A percentile compares a stretch with the other conserved stretches of the same genome.
phyloP scores from a whole-genome alignment of 1,140 invertebrate species.

The honey bee (Apis mellifera) region DNA sequence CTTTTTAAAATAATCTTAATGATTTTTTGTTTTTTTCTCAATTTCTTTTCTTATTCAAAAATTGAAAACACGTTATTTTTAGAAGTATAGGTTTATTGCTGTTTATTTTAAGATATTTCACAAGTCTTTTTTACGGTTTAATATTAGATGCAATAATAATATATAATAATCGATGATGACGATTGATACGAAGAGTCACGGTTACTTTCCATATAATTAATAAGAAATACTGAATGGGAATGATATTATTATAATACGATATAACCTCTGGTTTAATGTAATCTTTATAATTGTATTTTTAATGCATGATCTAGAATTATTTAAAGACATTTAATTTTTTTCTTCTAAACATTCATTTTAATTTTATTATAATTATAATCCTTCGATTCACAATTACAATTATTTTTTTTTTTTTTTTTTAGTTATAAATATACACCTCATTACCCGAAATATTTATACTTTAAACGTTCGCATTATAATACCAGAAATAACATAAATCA shows the following conservation, averaged over 20 bases:
- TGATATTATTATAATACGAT: not conserved
- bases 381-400: no score
- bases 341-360: no score
- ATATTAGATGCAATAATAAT: not conserved
- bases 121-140: no score
- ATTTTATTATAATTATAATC: no score
- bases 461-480: not conserved
- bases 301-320: not conserved
- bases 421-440: no score
- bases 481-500: not conserved
- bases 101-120: not conserved
- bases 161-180: not conserved
- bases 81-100: no score
- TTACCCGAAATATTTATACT: not conserved
- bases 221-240: not conserved
- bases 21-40: not conserved
- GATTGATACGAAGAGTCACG: not conserved
- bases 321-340: no score
- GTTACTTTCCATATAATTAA: not conserved
- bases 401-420: no score
- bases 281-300: not conserved
- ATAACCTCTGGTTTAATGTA: not conserved
- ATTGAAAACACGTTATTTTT: no score
- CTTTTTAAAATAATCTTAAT: not conserved
- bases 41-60: no score